Conservation (phyloP, 2,797 vertebrate species). For the Xerus rutilus region DNA sequence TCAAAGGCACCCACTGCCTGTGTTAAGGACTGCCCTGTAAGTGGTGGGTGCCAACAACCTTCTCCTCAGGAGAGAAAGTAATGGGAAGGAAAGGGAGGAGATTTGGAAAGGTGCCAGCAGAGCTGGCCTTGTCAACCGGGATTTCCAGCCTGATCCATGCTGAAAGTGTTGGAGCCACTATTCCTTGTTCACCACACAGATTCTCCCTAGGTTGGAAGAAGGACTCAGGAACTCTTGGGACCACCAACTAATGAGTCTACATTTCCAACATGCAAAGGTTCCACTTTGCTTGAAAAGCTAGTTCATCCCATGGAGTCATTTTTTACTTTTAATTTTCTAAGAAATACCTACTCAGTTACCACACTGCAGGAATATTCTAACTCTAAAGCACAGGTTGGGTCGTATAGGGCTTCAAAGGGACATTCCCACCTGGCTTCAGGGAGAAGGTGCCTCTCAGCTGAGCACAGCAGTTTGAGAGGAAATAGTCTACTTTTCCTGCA, state of each 20-base stretch:
- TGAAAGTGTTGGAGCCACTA: background rate
- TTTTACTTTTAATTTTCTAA: slow-evolving; percentile 50
- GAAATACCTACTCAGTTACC: slow-evolving; percentile 49
- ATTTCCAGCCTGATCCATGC: background rate
- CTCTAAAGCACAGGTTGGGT: background rate
- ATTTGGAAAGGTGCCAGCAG: background rate
- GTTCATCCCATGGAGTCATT: background rate
- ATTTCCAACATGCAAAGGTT: slow-evolving; percentile 4
- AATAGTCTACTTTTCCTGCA: background rate
- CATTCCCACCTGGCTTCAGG: background rate
- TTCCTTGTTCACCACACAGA: rapidly evolving
- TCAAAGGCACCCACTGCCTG: slow-evolving; percentile 59
- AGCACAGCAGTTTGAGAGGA: background rate
- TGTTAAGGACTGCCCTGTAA: slow-evolving; percentile 38
- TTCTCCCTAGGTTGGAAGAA: background rate
- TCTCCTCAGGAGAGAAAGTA: slow-evolving; percentile 42
- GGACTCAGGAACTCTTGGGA: background rate
- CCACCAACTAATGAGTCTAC: background rate
- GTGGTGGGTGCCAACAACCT: background rate
- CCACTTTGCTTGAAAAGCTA: background rate
- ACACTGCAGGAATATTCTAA: background rate
- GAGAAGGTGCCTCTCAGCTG: background rate
- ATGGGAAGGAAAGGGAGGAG: background rate
- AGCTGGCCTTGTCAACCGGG: background rate
- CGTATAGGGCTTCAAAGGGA: background rate